Evolutionary conservation across 2,888 invertebrate genomes (phyloP).

Genomic region (Alviniconcha strummeri): DNA sequence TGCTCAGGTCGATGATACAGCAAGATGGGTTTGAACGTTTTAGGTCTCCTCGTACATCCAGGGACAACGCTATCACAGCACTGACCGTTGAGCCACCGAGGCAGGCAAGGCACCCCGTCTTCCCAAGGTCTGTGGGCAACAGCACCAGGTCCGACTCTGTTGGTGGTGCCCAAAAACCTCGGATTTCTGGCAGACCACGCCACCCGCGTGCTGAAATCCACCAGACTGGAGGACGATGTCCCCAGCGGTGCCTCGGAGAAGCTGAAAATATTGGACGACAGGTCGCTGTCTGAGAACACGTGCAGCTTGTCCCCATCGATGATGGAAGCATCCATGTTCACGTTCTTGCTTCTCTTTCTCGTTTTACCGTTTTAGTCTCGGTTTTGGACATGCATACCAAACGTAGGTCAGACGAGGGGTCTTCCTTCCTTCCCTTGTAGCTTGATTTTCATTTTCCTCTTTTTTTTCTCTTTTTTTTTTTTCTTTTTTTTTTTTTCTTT

Average conservation of each 20-base stretch:
- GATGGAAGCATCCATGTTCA: background rate
- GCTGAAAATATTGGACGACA: constrained; percentile 28
- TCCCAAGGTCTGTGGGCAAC: background rate
- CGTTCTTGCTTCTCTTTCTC: background rate
- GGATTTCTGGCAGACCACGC: constrained; percentile 32
- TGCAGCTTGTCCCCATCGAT: background rate
- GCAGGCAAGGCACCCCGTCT: background rate
- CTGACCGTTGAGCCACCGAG: background rate
- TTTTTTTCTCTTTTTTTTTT: no score
- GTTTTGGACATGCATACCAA: no score
- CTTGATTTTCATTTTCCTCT: background rate
- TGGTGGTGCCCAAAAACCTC: background rate
- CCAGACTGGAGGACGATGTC: constrained; percentile 34
- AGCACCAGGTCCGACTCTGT: background rate
- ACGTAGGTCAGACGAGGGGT: no score
- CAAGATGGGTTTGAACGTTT: constrained; percentile 37
- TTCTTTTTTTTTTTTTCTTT: background rate
- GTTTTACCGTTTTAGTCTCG: background rate
- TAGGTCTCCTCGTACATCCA: constrained; percentile 11
- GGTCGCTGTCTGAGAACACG: background rate
- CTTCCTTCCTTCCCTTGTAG: background rate
- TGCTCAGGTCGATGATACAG: constrained; percentile 35
- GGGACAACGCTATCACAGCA: background rate
- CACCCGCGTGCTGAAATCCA: constrained; percentile 33
- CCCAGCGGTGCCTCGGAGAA: constrained; percentile 30